Conservation (phyloP, 1,140 invertebrate species). For the Drosophila murphyi region DNA sequence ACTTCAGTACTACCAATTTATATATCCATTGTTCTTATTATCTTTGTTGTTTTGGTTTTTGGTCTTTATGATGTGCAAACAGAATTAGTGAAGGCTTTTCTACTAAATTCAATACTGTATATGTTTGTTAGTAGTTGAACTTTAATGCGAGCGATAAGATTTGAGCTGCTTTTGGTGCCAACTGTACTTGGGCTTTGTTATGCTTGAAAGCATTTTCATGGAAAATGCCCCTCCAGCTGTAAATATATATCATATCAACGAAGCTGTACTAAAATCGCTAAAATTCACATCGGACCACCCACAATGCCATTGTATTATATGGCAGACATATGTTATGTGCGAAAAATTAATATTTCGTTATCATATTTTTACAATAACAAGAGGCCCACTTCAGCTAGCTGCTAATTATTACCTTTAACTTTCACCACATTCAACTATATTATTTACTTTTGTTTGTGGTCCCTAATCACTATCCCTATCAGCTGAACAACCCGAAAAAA, state of each 20-base stretch:
- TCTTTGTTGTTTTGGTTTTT: conserved; percentile 18
- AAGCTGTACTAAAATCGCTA: conserved; percentile 22
- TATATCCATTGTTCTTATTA: conserved; percentile 44
- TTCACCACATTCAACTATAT: not conserved
- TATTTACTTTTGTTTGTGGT: not conserved
- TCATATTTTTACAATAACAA: conserved; percentile 18
- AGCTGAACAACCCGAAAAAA: conserved; percentile 11
- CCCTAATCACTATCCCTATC: conserved; percentile 45
- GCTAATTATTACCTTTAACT: not conserved
- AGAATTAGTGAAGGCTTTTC: conserved; percentile 18
- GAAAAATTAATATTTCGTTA: conserved; percentile 1
- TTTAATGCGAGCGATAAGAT: conserved; percentile 69
- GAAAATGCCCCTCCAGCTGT: conserved; percentile 13
- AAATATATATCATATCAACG: not conserved
- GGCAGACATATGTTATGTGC: conserved; percentile 14
- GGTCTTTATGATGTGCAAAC: conserved; percentile 17
- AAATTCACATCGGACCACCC: conserved; percentile 40
- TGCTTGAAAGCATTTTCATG: not conserved
- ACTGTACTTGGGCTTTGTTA: conserved; percentile 62
- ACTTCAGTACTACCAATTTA: not conserved
- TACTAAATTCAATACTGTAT: conserved; percentile 1
- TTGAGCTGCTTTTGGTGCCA: conserved; percentile 53
- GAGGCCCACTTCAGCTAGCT: conserved; percentile 3
- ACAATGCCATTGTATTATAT: conserved; percentile 18
- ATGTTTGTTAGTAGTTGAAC: conserved; percentile 52